Percentiles rank a stretch among this genome's conserved stretches.
These are phyloP conservation scores for Tanypteryx hageni DNA, from an alignment of 2,888 invertebrate genomes.

Conservation along the genomic window DNA sequence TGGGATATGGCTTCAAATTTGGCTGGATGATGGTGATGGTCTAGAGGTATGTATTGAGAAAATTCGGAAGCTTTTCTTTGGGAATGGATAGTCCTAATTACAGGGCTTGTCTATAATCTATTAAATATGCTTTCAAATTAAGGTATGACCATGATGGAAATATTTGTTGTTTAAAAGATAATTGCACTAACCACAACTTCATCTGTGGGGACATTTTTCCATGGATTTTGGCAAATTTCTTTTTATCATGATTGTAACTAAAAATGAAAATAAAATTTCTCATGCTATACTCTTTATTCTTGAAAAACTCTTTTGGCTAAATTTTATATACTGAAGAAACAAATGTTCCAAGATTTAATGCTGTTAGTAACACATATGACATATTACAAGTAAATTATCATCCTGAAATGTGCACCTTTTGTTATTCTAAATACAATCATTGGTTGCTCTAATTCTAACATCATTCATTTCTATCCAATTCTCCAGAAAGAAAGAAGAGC, in stretches of 20 bases:
- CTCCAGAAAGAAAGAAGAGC: constrained; percentile 65
- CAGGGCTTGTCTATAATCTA: too few species aligned
- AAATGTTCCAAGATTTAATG: too few species aligned
- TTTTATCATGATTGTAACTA: background rate
- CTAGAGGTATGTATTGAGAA: constrained; percentile 65
- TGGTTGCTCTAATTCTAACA: background rate
- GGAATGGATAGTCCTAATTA: background rate
- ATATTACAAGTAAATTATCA: background rate
- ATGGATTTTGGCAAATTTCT: background rate
- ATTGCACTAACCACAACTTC: background rate
- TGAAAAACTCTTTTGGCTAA: too few species aligned
- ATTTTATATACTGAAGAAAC: too few species aligned
- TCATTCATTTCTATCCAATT: background rate
- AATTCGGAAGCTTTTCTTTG: background rate
- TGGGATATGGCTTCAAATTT: constrained; percentile 70
- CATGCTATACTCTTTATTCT: too few species aligned
- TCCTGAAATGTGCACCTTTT: background rate
- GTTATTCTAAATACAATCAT: background rate
- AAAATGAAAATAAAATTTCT: too few species aligned
- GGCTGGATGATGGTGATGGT: constrained; percentile 71
- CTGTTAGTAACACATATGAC: too few species aligned
- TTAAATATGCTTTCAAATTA: too few species aligned
- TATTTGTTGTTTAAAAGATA: background rate
- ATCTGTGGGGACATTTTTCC: background rate
- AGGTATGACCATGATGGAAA: background rate